Evolutionary conservation across 2,888 invertebrate species (phyloP), one percentile per base, ranked within the genome.

Genomic region (Pseudococcus viburni): DNA sequence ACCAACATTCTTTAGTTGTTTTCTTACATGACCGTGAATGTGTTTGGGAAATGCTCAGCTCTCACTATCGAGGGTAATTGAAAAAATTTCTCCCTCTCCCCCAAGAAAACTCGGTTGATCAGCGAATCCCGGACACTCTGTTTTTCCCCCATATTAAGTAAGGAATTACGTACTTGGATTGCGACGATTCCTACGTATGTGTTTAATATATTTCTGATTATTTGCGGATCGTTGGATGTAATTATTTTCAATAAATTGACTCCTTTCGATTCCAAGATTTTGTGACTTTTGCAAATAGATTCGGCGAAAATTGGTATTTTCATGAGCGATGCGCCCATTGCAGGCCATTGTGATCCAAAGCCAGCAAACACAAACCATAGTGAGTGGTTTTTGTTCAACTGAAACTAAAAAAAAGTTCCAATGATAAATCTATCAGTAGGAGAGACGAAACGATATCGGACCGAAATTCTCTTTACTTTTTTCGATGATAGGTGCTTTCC

Each of bases 171-270:
- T 33, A 93, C 93, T 92, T 94, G 94, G 89, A 94, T 93, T 64
- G 95, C 94, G 15, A 95, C 95, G 90, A 96, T 96, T 68, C 95
- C 94, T 59, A 95, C 94, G 91, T 96, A 96, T 11, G 94, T 94
- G 91, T 95, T 93, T 48, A 95, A 91, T 89, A 95, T 95, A 90
- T 94, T 94, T 89, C 95, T 94, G 90, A 94, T 94, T 4, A 93
- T 93, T 1, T 91, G 92, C 19, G 94, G 93, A 89, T 95, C 94
- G 8, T 93, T 92, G 0, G 93, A 93, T 7, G 94, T 93, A 59
- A 95, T 91, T 88, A 95, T 93, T 64, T 94, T 91, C 83, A 94
- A 92, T 46, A 96, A 92, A 90, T 95, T 93, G 9, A 95, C 90
- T 8, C 94, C 94, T 90, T 93, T 93, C 0, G 94, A 93, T 89